These are phyloP conservation scores for Rhagium mordax DNA, from an alignment of 2,888 invertebrate species.

Conservation along the genomic window DNA sequence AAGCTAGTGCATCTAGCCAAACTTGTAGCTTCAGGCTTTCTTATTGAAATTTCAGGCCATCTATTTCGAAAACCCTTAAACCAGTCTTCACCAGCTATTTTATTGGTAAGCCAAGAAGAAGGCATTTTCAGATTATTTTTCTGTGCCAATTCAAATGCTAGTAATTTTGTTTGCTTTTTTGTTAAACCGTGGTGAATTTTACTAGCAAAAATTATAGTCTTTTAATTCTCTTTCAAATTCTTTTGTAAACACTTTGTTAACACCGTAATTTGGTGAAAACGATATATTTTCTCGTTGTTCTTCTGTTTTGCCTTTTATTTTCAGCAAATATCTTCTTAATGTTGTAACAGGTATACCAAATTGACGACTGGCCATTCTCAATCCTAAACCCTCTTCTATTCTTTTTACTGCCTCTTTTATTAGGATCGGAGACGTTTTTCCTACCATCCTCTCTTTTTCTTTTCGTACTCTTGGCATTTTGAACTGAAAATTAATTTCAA, in stretches of 20 bases:
- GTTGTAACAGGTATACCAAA: constrained; percentile 12
- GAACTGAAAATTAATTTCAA: too few species aligned
- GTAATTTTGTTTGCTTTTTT: neutral
- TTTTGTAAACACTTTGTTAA: constrained; percentile 5
- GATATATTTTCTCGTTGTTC: neutral
- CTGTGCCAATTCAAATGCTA: neutral
- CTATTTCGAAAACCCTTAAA: too few species aligned
- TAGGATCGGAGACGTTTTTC: neutral
- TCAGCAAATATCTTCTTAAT: neutral
- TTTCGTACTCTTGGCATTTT: neutral
- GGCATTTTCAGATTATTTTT: constrained; percentile 21
- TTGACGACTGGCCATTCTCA: neutral
- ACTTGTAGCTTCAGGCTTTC: too few species aligned
- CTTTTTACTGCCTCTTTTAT: constrained; percentile 9
- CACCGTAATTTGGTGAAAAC: constrained; percentile 2
- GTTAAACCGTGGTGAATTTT: constrained; percentile 19
- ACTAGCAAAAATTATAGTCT: constrained; percentile 18
- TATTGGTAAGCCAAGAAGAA: too few species aligned
- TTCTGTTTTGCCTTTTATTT: neutral
- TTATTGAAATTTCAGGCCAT: too few species aligned
- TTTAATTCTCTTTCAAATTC: constrained; percentile 3
- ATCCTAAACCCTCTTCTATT: constrained; percentile 14
- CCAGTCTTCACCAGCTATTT: too few species aligned
- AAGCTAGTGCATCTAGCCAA: too few species aligned
- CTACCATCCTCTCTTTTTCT: constrained; percentile 1